These are phyloP conservation scores for Apodemia hepburni DNA, from an alignment of 2,888 invertebrate species.

Conservation along the genomic window DNA sequence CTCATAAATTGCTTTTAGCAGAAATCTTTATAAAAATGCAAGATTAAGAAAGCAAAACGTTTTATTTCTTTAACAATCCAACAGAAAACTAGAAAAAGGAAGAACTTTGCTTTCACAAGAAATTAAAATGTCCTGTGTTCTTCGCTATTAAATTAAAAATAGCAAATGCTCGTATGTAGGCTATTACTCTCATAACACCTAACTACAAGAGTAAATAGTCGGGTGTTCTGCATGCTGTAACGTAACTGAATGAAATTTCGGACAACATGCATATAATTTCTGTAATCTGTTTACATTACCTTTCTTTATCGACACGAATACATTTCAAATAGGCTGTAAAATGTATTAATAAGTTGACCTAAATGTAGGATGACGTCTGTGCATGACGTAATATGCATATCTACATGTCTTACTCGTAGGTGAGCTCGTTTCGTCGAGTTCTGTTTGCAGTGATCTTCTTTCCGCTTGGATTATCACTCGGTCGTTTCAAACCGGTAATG, in stretches of 20 bases:
- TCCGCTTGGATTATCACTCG: constrained; percentile 36
- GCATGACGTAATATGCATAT: constrained; percentile 59
- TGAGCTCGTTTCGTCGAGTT: constrained; percentile 41
- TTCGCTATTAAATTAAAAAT: not conserved
- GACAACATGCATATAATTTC: constrained; percentile 25
- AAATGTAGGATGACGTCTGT: constrained; percentile 63
- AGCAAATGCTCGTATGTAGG: not conserved
- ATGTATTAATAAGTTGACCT: constrained; percentile 66
- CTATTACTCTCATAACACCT: constrained; percentile 8
- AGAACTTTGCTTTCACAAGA: not conserved
- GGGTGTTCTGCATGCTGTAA: constrained; percentile 19
- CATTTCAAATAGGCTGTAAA: constrained; percentile 61
- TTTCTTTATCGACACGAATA: constrained; percentile 45
- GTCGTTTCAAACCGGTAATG: constrained; percentile 9
- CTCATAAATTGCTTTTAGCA: not conserved
- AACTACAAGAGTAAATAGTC: not conserved
- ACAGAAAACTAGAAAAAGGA: not conserved
- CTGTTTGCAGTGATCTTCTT: constrained; percentile 48
- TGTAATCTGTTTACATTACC: constrained; percentile 31
- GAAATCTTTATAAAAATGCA: not conserved
- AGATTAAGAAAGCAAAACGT: not conserved
- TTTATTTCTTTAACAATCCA: not conserved
- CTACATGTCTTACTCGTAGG: constrained; percentile 33
- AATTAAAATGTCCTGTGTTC: not conserved
- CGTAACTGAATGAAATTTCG: constrained; percentile 31